Conservation (phyloP, 2,797 vertebrate genomes). For the Rousettus madagascariensis region DNA sequence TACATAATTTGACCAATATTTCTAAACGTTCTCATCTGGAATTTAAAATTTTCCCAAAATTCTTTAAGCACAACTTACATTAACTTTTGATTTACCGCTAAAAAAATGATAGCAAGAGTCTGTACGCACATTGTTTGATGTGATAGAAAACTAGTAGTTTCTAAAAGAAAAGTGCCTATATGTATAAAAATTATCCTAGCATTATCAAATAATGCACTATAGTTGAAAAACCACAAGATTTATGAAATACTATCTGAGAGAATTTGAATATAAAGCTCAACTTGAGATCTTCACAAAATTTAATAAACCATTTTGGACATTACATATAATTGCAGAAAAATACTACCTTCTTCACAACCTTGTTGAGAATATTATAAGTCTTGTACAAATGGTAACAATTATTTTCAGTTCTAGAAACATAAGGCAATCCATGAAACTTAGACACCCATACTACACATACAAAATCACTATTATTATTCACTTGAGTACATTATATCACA, state of each 20-base stretch:
- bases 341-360: neutral
- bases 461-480: neutral
- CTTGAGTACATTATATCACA: neutral
- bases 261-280: constrained; percentile 4
- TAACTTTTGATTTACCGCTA: neutral
- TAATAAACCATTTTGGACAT: neutral
- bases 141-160: neutral
- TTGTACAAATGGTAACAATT: neutral
- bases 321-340: neutral
- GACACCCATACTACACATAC: neutral
- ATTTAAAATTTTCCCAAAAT: neutral
- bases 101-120: neutral
- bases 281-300: neutral
- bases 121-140: neutral
- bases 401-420: neutral
- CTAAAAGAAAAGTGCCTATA: neutral
- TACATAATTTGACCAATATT: neutral
- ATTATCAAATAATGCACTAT: neutral
- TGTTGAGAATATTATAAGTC: neutral
- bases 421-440: neutral
- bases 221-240: neutral
- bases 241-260: neutral
- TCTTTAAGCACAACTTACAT: neutral
- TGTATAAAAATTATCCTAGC: neutral
- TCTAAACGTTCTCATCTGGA: neutral